Evolutionary conservation across 2,888 invertebrate genomes (phyloP), one percentile per base, ranked within the genome.

Genomic region (Seladonia tumulorum): DNA sequence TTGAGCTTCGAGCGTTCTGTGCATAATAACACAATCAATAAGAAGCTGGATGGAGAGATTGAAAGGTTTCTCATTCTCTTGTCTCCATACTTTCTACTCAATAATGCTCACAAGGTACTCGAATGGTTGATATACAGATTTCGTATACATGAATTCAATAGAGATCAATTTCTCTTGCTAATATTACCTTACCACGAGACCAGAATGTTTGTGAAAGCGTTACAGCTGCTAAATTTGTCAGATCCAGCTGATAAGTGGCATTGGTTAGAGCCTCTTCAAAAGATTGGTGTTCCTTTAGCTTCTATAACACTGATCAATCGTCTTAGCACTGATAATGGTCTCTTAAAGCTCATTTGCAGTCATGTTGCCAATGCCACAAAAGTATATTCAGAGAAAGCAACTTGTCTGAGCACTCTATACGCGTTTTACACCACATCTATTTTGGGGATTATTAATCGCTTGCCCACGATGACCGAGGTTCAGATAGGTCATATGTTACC

Each of bases 81-180:
- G 7, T 98, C 99, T 1, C 99, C 99, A 0, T 99, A 99, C 94
- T 97, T 99, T 90, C 96, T 98, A 76, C 95, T 99, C 0, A 97
- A 97, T 91, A 96, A 97, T 12, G 96, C 98, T 0, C 98, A 99
- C 89, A 98, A 99, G 95, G 97, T 98, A 2, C 95, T 99, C 73
- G 99, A 99, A 96, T 99, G 99, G 99, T 96, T 99, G 5, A 97
- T 99, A 72, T 97, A 98, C 92, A 97, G 99, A 90, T 99, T 97
- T 94, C 97, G 97, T 89, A 97, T 99, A 85, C 98, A 99, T 92
- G 96, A 97, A 79, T 99, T 97, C 95, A 99, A 99, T 93, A 96
- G 97, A 81, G 97, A 98, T 93, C 97, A 97, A 0, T 96, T 99
- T 66, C 95, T 99, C 92, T 96, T 97, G 85, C 95, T 98, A 14